Evolutionary conservation across 2,888 invertebrate genomes (phyloP).

Genomic region (Cheilosia variabilis): DNA sequence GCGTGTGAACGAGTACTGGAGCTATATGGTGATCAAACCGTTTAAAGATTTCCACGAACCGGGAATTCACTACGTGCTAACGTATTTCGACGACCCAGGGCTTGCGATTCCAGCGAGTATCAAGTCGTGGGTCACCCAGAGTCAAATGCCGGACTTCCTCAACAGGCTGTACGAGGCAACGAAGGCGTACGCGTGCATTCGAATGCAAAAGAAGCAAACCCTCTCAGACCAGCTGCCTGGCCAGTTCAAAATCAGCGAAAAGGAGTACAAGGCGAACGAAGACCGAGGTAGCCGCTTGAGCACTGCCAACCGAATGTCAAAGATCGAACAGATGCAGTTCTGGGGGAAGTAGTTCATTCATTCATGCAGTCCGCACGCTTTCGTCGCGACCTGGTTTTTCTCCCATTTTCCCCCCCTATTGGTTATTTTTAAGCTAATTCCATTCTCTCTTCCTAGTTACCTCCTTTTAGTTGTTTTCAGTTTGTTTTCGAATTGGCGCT

Average conservation of each 20-base stretch:
- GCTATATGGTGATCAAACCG: conserved; percentile 93
- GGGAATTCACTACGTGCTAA: conserved; percentile 88
- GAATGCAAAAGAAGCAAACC: conserved; percentile 83
- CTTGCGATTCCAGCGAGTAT: conserved; percentile 89
- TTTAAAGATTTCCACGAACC: conserved; percentile 81
- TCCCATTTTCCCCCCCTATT: conserved; percentile 14
- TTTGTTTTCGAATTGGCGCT: conserved; percentile 25
- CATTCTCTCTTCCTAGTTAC: not conserved
- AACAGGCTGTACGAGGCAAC: conserved; percentile 89
- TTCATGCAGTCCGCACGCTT: conserved; percentile 10
- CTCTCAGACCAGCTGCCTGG: conserved; percentile 74
- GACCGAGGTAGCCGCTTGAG: conserved; percentile 77
- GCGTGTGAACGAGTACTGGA: conserved; percentile 92
- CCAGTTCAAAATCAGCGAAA: conserved; percentile 77
- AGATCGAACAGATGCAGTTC: conserved; percentile 27
- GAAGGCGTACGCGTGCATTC: conserved; percentile 85
- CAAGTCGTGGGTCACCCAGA: conserved; percentile 89
- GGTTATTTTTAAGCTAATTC: conserved; percentile 40
- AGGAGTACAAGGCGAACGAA: conserved; percentile 80
- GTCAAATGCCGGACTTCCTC: conserved; percentile 91
- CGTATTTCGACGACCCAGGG: conserved; percentile 95
- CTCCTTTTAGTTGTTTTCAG: not conserved
- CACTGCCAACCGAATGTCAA: conserved; percentile 7
- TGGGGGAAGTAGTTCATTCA: conserved; percentile 14
- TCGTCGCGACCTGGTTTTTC: conserved; percentile 43